A percentile compares a stretch with the other conserved stretches of the same genome.
Evolutionary conservation across 2,113 vertebrate genomes (phyloP).

Genomic region (Ascaphus truei): DNA sequence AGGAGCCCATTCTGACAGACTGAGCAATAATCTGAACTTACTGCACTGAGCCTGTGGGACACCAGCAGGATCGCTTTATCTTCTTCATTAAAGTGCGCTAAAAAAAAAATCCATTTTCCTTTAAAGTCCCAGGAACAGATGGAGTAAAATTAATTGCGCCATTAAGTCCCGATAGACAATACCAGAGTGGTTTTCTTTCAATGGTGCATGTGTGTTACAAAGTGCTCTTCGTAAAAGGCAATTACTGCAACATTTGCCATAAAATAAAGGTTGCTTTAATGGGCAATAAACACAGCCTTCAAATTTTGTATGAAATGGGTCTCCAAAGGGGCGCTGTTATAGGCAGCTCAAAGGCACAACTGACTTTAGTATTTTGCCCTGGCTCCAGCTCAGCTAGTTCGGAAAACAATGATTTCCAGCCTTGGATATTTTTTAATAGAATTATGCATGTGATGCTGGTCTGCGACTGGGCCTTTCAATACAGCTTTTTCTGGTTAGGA

Average conservation of each 20-base stretch:
- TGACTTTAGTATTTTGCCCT: constrained; percentile 66
- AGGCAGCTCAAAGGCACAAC: constrained; percentile 76
- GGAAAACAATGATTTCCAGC: constrained; percentile 73
- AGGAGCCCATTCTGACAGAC: constrained; percentile 84
- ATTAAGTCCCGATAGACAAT: constrained; percentile 93
- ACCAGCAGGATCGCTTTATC: constrained; percentile 85
- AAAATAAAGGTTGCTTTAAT: constrained; percentile 95
- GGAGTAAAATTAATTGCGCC: constrained; percentile 95
- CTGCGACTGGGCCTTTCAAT: constrained; percentile 37
- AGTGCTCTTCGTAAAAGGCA: constrained; percentile 88
- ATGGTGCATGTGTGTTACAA: constrained; percentile 84
- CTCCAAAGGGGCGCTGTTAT: constrained; percentile 76
- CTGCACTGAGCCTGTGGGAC: constrained; percentile 81
- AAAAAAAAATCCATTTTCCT: constrained; percentile 87
- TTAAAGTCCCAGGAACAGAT: constrained; percentile 96
- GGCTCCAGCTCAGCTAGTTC: constrained; percentile 66
- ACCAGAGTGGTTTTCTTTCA: constrained; percentile 87
- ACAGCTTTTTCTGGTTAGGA: constrained; percentile 47
- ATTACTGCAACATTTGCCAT: constrained; percentile 90
- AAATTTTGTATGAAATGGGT: constrained; percentile 84
- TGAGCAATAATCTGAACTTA: constrained; percentile 85
- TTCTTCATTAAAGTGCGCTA: constrained; percentile 96
- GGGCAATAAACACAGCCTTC: constrained; percentile 89
- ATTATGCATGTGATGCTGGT: constrained; percentile 55
- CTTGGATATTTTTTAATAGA: constrained; percentile 64